Base-by-base conservation (phyloP, 2,888 invertebrate genomes). In the Artemia sp. region DNA sequence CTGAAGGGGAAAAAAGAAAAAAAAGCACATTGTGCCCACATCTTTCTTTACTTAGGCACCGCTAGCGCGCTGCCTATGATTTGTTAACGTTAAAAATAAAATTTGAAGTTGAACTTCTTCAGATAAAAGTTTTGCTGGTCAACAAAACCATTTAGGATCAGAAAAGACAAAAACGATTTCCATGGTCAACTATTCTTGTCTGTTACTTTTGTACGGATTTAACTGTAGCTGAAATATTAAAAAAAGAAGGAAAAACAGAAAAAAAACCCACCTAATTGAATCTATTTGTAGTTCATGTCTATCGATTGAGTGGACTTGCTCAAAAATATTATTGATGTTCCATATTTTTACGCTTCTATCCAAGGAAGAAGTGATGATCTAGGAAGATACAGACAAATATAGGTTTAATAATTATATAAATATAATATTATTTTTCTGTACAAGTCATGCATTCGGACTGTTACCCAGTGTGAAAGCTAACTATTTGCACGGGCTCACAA, bases 281-380 rank as follows among this genome's bases (percentile, higher is more conserved):
- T 97, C 96, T 71, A 97, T 92, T 74, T 93, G 92, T 72, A 95
- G 81, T 77, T 97, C 97, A 77, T 96, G 94, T 10, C 95, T 82
- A 76, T 95, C 92, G 73, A 97, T 94, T 64, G 91, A 90, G 77
- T 94, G 93, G 0, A 95, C 94, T 78, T 95, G 93, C 77, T 97
- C 96, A 76, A 95, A 93, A 73, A 97, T 96, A 78, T 97, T 97
- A 78, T 96, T 94, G 70, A 98, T 93, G 78, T 97, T 97, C 97
- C 97, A 97, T 7, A 96, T 93, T 82, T 97, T 97, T 9, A 97
- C 95, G 0, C 94, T 93, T 72, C 96, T 85, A 79, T 98, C 97
- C 68, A 97, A 94, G 0, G 96, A 96, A 0, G 96, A 94, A 0
- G 97, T 96, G 68, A 97, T 92, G 8, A 95, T 87, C 77, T 90